A percentile compares a stretch with the other conserved stretches of the same genome.
Conservation (phyloP, 2,113 vertebrate species). For the Sterna hirundo region DNA sequence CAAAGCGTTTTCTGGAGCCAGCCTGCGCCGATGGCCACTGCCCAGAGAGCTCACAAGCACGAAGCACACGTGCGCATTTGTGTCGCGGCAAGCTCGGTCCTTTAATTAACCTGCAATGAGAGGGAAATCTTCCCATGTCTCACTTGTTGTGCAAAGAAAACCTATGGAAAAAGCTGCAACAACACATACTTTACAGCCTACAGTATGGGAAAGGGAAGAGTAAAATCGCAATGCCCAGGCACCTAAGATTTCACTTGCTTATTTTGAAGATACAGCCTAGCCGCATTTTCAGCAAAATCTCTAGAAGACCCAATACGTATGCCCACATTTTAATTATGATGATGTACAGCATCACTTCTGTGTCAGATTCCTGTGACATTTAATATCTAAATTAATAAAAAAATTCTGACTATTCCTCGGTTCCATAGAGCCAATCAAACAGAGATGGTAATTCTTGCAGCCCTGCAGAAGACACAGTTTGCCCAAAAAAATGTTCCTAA, state of each 20-base stretch:
- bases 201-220: not conserved
- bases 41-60: not conserved
- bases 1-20: not conserved
- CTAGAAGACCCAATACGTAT: not conserved
- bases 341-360: not conserved
- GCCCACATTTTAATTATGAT: not conserved
- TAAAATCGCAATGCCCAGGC: not conserved
- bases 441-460: not conserved
- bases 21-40: accelerated
- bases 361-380: not conserved
- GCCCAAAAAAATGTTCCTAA: not conserved
- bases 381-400: slow-evolving; percentile 19
- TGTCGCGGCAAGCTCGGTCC: not conserved
- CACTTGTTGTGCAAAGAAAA: not conserved
- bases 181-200: not conserved
- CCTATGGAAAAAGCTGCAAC: not conserved
- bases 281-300: not conserved
- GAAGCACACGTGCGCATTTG: accelerated
- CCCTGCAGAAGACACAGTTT: not conserved
- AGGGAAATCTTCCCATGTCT: not conserved
- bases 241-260: not conserved
- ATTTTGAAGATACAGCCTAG: not conserved
- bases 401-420: not conserved
- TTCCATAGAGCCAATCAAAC: not conserved
- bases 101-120: not conserved